Evolutionary conservation across 2,888 invertebrate genomes (phyloP).

Genomic region (Petrolisthes cinctipes): DNA sequence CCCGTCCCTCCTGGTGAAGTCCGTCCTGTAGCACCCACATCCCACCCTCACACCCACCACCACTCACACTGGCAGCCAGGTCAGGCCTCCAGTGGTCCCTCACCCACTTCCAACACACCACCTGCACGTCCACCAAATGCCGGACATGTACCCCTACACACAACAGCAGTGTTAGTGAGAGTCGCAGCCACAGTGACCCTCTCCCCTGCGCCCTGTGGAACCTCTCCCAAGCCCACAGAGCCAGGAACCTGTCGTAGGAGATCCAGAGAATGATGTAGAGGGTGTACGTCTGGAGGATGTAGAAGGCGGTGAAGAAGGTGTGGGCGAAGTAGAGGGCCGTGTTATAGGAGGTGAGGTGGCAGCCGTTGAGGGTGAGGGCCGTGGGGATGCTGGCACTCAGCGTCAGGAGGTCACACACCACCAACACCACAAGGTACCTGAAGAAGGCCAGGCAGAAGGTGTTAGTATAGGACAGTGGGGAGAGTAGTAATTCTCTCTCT

Average conservation of each 20-base stretch:
- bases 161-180: not conserved
- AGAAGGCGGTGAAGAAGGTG: constrained; percentile 42
- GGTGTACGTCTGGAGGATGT: constrained; percentile 28
- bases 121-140: constrained; percentile 30
- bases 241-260: constrained; percentile 44
- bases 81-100: not conserved
- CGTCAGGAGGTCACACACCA: constrained; percentile 6
- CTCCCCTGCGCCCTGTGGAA: constrained; percentile 33
- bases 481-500: not conserved
- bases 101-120: not conserved
- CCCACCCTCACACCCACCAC: constrained; percentile 11
- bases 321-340: constrained; percentile 41
- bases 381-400: constrained; percentile 26
- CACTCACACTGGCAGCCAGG: not conserved
- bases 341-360: constrained; percentile 31
- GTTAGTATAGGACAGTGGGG: not conserved
- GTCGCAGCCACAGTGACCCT: constrained; percentile 12
- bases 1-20: constrained; percentile 7
- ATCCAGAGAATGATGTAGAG: constrained; percentile 44
- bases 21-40: constrained; percentile 35
- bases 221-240: constrained; percentile 32
- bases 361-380: constrained; percentile 41
- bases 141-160: constrained; percentile 18
- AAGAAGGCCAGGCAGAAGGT: not conserved
- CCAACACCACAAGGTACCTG: constrained; percentile 41